These are phyloP conservation scores for Leptinotarsa rubiginosa DNA, from an alignment of 2,888 invertebrate genomes.

Conservation along the genomic window DNA sequence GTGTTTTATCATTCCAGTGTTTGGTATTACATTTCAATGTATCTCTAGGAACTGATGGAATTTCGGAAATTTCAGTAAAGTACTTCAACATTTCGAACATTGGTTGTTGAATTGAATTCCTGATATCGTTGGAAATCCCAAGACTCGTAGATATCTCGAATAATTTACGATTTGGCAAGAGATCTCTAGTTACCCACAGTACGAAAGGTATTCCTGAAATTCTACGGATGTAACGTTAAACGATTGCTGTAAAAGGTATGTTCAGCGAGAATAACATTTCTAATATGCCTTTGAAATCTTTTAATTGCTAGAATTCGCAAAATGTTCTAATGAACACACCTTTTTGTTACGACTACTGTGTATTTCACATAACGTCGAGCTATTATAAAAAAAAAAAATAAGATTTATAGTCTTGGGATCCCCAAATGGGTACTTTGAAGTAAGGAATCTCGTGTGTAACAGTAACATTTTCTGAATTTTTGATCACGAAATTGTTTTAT, in stretches of 20 bases:
- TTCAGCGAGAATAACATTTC: conserved; percentile 15
- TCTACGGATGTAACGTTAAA: background rate
- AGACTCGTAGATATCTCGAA: background rate
- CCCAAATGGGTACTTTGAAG: background rate
- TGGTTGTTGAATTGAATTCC: background rate
- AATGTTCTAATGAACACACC: conserved; percentile 12
- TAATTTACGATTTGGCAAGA: background rate
- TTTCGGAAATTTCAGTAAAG: background rate
- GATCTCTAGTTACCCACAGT: background rate
- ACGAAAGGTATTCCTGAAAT: background rate
- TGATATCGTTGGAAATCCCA: background rate
- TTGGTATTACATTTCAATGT: too few relatives aligned
- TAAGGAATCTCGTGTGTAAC: background rate
- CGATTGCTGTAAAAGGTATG: conserved; percentile 12
- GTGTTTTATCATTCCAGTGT: too few relatives aligned
- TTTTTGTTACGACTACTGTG: background rate
- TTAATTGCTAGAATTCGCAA: background rate
- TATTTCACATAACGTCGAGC: background rate
- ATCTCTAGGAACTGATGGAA: too few relatives aligned
- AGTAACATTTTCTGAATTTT: background rate
- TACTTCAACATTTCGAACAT: background rate
- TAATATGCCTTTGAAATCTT: conserved; percentile 15
- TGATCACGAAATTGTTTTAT: background rate
- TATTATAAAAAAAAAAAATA: background rate
- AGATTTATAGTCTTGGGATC: background rate